Conservation (phyloP, 1,140 invertebrate genomes). For the Megalopta genalis region DNA sequence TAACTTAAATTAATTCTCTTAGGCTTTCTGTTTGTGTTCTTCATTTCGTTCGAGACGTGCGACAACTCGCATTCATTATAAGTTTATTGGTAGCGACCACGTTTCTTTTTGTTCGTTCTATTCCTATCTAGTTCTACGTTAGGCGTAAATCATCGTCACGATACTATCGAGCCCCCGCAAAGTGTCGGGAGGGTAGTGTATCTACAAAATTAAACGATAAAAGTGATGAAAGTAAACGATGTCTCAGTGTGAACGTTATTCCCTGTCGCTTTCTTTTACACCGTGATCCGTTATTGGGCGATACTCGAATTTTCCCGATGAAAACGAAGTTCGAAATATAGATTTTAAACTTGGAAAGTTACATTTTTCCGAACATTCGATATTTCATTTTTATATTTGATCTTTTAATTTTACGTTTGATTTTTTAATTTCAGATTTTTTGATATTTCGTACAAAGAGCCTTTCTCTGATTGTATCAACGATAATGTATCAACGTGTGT, state of each 20-base stretch:
- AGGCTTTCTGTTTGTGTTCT: conserved; percentile 25
- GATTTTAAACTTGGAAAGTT: no score
- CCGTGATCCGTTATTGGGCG: no score
- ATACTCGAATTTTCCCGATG: no score
- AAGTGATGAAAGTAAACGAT: conserved; percentile 6
- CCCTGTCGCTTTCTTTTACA: not conserved
- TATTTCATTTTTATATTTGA: no score
- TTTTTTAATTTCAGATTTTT: no score
- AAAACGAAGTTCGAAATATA: no score
- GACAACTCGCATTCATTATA: not conserved
- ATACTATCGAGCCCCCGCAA: not conserved
- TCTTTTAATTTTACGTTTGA: no score
- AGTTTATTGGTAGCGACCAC: not conserved
- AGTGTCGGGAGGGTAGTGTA: conserved; percentile 11
- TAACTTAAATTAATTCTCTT: conserved; percentile 27
- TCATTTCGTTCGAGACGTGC: not conserved
- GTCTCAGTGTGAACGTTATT: conserved; percentile 15
- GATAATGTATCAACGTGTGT: no score
- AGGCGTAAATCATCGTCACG: not conserved
- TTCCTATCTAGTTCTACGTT: not conserved
- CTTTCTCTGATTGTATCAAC: no score
- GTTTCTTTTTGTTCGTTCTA: not conserved
- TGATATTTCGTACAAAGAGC: no score
- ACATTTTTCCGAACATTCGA: no score
- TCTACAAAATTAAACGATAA: conserved; percentile 23